Evolutionary conservation across 2,113 vertebrate genomes (phyloP).

Genomic region (Orcinus orca): DNA sequence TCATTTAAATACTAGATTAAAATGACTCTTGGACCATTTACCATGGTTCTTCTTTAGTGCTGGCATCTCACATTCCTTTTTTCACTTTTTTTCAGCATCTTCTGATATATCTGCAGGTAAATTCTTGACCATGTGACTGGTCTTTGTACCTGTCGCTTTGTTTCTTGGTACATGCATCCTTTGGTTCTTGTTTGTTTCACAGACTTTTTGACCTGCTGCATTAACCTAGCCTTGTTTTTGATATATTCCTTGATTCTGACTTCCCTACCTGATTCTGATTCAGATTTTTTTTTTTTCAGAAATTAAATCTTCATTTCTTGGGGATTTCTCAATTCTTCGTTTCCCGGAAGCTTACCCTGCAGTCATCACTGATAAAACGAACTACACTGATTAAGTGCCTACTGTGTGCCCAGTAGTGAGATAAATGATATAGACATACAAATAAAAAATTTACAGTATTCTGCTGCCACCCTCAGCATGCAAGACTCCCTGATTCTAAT

Average conservation of each 20-base stretch:
- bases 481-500: neutral
- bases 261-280: neutral
- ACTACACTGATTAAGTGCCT: neutral
- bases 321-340: neutral
- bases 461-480: neutral
- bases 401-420: neutral
- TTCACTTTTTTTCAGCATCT: neutral
- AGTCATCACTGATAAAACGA: neutral
- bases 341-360: neutral
- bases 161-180: neutral
- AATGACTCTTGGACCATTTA: neutral
- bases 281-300: neutral
- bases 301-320: neutral
- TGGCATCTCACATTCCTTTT: neutral
- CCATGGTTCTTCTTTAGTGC: neutral
- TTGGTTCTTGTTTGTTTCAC: neutral
- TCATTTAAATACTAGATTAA: neutral
- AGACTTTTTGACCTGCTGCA: neutral
- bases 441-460: neutral
- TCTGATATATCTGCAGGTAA: neutral
- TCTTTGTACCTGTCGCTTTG: neutral
- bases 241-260: neutral
- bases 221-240: neutral
- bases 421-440: neutral
- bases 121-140: neutral